Evolutionary conservation across 2,888 invertebrate genomes (phyloP).

Genomic region (Drosophila stalkeri): DNA sequence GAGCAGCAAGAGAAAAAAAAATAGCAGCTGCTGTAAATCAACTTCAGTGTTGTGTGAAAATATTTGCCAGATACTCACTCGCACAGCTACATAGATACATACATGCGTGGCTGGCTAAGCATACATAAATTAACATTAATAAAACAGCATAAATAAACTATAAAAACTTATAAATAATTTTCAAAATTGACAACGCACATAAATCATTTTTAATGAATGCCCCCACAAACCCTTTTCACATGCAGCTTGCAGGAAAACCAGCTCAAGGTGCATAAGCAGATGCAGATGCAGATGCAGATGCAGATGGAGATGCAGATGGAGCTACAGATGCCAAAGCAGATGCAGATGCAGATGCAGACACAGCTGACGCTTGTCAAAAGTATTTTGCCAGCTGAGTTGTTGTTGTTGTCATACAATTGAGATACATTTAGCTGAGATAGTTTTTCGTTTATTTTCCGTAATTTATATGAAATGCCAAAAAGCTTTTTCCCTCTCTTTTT

Average conservation of each 20-base stretch:
- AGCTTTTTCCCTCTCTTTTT: conserved; percentile 36
- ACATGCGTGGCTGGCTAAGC: conserved; percentile 60
- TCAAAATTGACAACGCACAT: conserved; percentile 56
- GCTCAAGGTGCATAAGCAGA: conserved; percentile 12
- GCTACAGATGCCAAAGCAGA: conserved; percentile 12
- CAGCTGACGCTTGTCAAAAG: conserved; percentile 46
- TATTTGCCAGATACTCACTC: conserved; percentile 41
- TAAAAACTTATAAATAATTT: conserved; percentile 64
- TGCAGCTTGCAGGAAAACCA: conserved; percentile 22
- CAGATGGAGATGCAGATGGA: conserved; percentile 1
- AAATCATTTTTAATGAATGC: conserved; percentile 78
- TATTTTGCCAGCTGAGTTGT: conserved; percentile 18
- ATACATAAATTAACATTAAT: conserved; percentile 79
- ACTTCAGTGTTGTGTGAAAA: conserved; percentile 55
- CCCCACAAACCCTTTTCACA: conserved; percentile 37
- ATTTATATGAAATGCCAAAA: conserved; percentile 44
- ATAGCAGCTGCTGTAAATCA: conserved; percentile 70
- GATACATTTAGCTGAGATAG: conserved; percentile 48
- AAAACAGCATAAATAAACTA: conserved; percentile 63
- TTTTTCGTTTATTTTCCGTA: conserved; percentile 23
- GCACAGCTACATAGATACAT: conserved; percentile 12
- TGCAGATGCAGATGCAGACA: conserved; percentile 17
- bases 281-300: not conserved
- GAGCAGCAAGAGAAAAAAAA: not conserved
- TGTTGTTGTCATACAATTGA: conserved; percentile 28